phyloP scores from a whole-genome alignment of 2,888 invertebrate species.

The Myopa testacea region DNA sequence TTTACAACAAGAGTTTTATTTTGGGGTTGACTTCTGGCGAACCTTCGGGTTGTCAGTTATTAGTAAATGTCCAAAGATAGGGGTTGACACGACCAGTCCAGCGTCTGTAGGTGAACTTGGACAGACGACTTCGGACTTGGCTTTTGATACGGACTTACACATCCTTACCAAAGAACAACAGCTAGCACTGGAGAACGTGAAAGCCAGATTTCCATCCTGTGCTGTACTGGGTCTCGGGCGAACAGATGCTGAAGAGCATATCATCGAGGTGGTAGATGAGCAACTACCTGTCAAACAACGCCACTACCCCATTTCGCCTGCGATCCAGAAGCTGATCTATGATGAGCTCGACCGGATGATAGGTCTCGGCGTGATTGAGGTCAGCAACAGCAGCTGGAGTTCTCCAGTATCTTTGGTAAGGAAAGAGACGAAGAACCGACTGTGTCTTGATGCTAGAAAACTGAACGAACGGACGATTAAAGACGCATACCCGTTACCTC shows the following conservation, averaged over 20 bases:
- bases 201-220: too few relatives aligned
- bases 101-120: too few relatives aligned
- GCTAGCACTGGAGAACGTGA: too few relatives aligned
- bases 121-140: too few relatives aligned
- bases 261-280: background rate
- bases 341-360: conserved; percentile 1
- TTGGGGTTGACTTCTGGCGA: too few relatives aligned
- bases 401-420: conserved; percentile 33
- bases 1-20: conserved; percentile 1
- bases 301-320: conserved; percentile 23
- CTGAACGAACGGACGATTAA: conserved; percentile 7
- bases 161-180: too few relatives aligned
- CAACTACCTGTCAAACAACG: conserved; percentile 33
- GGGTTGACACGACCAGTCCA: too few relatives aligned
- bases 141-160: too few relatives aligned
- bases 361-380: conserved; percentile 31
- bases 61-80: too few relatives aligned
- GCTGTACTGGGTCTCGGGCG: too few relatives aligned
- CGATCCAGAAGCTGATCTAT: background rate
- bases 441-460: conserved; percentile 34
- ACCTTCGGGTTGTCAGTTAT: too few relatives aligned
- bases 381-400: conserved; percentile 30
- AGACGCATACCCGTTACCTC: conserved; percentile 2
- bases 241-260: too few relatives aligned
- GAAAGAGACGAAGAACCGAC: conserved; percentile 25